Evolutionary conservation across 2,113 vertebrate genomes (phyloP), one percentile per base, ranked within the genome.

Genomic region (Actenoides lindsayi): DNA sequence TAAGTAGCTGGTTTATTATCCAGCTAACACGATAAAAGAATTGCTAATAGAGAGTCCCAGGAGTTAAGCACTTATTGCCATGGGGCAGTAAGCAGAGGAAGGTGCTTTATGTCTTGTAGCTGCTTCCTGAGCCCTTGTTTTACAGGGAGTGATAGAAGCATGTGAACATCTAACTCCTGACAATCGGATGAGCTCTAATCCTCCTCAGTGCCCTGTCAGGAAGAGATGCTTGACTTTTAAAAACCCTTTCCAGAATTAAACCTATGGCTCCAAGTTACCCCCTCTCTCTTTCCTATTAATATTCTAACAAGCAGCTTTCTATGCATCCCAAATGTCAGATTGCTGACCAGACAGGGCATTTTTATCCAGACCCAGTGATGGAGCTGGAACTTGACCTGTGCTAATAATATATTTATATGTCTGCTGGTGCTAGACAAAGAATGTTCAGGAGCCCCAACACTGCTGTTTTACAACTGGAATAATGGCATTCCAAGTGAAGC

Each of bases 1-100:
- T 53, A 83, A 95, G 70, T 9, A 67, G 54, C 27, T 91, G 59
- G 64, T 94, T 95, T 90, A 76, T 94, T 91, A 91, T 28, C 86
- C 44, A 76, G 53, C 21, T 93, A 92, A 93, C 21, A 17, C 0
- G 7, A 86, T 93, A 48, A 83, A 71, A 74, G 48, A 16, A 33
- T 31, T 53, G 33, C 74, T 90, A 94, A 87, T 75, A 77, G 62
- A 92, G 35, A 73, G 16, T 90, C 77, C 37, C 53, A 33, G 69
- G 83, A 92, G 76, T 68, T 65, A 13, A 87, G 39, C 80, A 79
- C 31, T 84, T 56, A 6, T 8, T 83, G 87, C 93, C 67, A 6
- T 6, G 10, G 80, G 81, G 87, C 70, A 76, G 39, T 63, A 59
- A 37, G 21, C 31, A 67, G 48, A 75, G 42, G 42, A 82, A 70